Percentiles rank a stretch among this genome's conserved stretches.
Conservation (phyloP, 2,888 invertebrate species). For the Pristionchus mayeri region DNA sequence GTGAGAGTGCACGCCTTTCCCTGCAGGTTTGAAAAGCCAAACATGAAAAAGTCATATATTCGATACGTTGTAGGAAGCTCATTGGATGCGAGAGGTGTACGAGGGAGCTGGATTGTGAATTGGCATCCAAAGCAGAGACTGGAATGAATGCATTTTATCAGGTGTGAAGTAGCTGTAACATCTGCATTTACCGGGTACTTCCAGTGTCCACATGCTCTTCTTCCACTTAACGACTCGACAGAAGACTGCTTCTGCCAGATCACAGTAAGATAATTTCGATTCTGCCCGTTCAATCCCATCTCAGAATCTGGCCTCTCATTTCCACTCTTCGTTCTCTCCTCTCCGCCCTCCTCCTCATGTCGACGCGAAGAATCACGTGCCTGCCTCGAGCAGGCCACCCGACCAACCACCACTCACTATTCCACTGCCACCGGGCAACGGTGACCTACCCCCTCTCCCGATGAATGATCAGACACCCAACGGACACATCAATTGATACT, state of each 20-base stretch:
- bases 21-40: constrained; percentile 63
- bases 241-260: constrained; percentile 74
- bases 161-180: background rate
- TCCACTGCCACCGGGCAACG: background rate
- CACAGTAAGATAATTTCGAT: too few species aligned
- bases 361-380: background rate
- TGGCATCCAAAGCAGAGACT: constrained; percentile 61
- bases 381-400: background rate
- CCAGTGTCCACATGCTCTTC: constrained; percentile 73
- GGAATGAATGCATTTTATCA: constrained; percentile 50
- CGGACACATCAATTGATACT: background rate
- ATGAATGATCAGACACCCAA: background rate
- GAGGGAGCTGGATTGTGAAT: constrained; percentile 68
- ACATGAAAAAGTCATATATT: background rate
- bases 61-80: constrained; percentile 64
- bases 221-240: constrained; percentile 68
- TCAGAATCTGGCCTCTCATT: constrained; percentile 39
- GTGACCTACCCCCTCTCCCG: background rate
- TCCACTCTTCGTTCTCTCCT: constrained; percentile 35
- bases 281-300: background rate
- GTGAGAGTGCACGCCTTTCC: constrained; percentile 71
- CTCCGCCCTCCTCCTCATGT: constrained; percentile 39
- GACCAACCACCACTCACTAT: background rate
- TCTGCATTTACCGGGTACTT: constrained; percentile 50
- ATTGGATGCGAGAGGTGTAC: constrained; percentile 74